Conservation (phyloP, 2,888 invertebrate species). For the Atrina japonica region DNA sequence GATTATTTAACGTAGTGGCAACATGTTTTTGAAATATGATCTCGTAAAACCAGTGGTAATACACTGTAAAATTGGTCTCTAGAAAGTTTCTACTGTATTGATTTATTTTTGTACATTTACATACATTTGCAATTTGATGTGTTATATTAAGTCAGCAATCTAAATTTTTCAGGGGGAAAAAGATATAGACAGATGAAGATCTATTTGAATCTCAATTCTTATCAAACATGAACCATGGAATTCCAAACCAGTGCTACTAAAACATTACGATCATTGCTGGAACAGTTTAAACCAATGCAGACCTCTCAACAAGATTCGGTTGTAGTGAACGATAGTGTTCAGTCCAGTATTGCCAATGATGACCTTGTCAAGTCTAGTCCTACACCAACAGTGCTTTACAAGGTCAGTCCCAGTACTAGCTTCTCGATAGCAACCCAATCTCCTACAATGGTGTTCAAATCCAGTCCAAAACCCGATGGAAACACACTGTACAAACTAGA, state of each 20-base stretch:
- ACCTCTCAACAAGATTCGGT: neutral
- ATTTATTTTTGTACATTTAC: too few relatives aligned
- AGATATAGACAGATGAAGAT: too few relatives aligned
- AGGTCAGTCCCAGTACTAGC: neutral
- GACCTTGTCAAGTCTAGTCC: neutral
- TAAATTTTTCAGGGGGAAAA: too few relatives aligned
- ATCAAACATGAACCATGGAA: neutral
- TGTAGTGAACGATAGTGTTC: neutral
- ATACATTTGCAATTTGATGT: too few relatives aligned
- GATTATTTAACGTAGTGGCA: too few relatives aligned
- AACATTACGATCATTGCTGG: constrained; percentile 27
- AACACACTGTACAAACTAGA: neutral
- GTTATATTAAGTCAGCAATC: too few relatives aligned
- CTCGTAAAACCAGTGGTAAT: too few relatives aligned
- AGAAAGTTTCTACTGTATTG: too few relatives aligned
- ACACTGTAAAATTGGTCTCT: too few relatives aligned
- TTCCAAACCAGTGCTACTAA: constrained; percentile 12
- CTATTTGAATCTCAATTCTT: too few relatives aligned
- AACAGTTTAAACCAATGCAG: constrained; percentile 13
- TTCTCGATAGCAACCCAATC: neutral
- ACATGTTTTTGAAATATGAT: too few relatives aligned
- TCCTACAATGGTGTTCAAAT: constrained; percentile 20
- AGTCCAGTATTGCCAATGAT: neutral
- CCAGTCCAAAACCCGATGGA: neutral
- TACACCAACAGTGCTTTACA: constrained; percentile 14